These are phyloP conservation scores for Neodiprion lecontei DNA, from an alignment of 1,140 invertebrate species.

Conservation along the genomic window DNA sequence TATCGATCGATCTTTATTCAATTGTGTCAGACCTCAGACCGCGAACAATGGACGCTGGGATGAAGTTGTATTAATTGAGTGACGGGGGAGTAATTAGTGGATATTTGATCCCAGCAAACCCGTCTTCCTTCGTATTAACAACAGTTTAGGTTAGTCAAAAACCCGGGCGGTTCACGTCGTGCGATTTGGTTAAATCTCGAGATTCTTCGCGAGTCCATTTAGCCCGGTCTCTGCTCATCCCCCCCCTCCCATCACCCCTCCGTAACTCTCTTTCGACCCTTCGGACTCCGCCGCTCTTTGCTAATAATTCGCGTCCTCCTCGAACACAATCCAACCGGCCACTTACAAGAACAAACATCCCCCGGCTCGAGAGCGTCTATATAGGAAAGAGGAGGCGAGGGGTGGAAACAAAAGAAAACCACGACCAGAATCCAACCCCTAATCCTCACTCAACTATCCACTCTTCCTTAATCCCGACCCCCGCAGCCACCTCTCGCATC, in stretches of 20 bases:
- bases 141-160: neutral
- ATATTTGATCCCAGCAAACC: neutral
- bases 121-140: neutral
- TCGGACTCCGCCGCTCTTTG: too few species aligned
- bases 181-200: too few species aligned
- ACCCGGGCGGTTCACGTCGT: too few species aligned
- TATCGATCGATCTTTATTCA: neutral
- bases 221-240: too few species aligned
- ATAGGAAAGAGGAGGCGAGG: neutral
- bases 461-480: neutral
- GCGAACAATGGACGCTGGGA: neutral
- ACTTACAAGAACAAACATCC: too few species aligned
- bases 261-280: too few species aligned
- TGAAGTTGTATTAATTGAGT: neutral
- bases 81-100: neutral
- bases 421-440: neutral
- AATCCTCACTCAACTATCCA: constrained; percentile 7
- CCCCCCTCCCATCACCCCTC: too few species aligned
- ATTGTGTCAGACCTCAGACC: constrained; percentile 6
- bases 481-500: neutral
- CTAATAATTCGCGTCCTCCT: too few species aligned
- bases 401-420: constrained; percentile 5
- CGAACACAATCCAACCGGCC: too few species aligned
- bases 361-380: too few species aligned
- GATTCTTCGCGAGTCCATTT: too few species aligned